Conservation (phyloP, 92 coral and sea anemone genomes). For the Nematostella vectensis region DNA sequence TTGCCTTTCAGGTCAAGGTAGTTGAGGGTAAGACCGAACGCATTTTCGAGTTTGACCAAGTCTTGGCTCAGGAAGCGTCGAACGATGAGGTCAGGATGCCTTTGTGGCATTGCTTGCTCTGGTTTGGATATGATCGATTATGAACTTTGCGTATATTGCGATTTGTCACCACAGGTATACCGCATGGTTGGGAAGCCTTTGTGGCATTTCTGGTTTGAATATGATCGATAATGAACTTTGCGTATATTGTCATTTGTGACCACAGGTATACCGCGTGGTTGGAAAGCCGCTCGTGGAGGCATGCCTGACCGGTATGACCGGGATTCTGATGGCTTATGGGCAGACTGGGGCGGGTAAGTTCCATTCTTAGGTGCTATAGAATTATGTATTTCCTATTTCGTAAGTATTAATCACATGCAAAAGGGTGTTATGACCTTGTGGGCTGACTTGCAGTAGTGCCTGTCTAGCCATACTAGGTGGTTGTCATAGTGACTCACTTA, state of each 20-base stretch:
- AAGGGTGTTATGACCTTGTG: no score
- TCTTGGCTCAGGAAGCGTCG: slow-evolving; percentile 48
- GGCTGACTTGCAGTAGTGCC: no score
- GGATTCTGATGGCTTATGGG: slow-evolving; percentile 84
- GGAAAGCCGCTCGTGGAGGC: slow-evolving; percentile 83
- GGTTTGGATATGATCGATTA: neutral
- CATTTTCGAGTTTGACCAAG: slow-evolving; percentile 58
- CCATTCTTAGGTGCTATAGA: no score
- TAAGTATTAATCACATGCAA: no score
- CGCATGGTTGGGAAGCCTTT: no score
- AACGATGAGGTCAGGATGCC: slow-evolving; percentile 68
- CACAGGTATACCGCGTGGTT: slow-evolving; percentile 61
- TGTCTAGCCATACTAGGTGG: no score
- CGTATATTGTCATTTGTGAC: no score
- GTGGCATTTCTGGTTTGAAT: no score
- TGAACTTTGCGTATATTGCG: neutral
- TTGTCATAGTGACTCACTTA: no score
- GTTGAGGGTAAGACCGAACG: slow-evolving; percentile 64
- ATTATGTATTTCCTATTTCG: no score
- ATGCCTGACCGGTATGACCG: slow-evolving; percentile 72
- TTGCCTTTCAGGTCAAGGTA: slow-evolving; percentile 55
- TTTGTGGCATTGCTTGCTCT: no score
- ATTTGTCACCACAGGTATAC: neutral
- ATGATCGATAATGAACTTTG: no score
- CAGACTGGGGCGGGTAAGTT: slow-evolving; percentile 83